Percentiles rank a stretch among this genome's conserved stretches.
phyloP scores from a whole-genome alignment of 2,888 invertebrate genomes.

The Fragum sueziense region DNA sequence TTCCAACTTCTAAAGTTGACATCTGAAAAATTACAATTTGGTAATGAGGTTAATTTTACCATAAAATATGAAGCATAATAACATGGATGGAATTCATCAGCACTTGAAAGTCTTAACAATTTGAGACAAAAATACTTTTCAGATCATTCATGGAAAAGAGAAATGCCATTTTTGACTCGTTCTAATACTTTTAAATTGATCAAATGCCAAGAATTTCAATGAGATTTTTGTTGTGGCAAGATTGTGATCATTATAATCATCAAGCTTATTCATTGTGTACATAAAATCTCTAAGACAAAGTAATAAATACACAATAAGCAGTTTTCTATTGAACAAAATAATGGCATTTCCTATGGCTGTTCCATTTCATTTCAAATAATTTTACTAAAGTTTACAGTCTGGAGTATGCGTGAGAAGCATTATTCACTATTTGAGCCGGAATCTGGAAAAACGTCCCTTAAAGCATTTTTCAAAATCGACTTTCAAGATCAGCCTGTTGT shows the following conservation, averaged over 20 bases:
- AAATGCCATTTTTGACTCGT: slow-evolving; percentile 5
- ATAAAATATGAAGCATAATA: no score
- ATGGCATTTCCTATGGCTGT: neutral
- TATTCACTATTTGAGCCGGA: no score
- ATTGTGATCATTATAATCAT: neutral
- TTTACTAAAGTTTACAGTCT: neutral
- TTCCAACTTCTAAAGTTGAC: no score
- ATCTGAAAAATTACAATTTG: no score
- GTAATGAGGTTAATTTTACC: no score
- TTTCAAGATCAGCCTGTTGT: no score
- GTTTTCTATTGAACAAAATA: neutral
- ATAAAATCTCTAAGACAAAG: neutral
- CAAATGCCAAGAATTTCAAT: neutral
- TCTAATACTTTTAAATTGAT: neutral
- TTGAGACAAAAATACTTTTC: neutral
- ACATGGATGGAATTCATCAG: neutral
- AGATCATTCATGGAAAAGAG: slow-evolving; percentile 1
- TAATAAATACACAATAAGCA: no score
- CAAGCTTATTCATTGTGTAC: neutral
- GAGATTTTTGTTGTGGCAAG: neutral
- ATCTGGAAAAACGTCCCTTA: no score
- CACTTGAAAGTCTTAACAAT: neutral
- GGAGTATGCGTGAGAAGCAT: no score
- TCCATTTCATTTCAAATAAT: neutral
- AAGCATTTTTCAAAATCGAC: no score